Evolutionary conservation across 2,113 vertebrate genomes (phyloP).

Genomic region (Tinamus guttatus): DNA sequence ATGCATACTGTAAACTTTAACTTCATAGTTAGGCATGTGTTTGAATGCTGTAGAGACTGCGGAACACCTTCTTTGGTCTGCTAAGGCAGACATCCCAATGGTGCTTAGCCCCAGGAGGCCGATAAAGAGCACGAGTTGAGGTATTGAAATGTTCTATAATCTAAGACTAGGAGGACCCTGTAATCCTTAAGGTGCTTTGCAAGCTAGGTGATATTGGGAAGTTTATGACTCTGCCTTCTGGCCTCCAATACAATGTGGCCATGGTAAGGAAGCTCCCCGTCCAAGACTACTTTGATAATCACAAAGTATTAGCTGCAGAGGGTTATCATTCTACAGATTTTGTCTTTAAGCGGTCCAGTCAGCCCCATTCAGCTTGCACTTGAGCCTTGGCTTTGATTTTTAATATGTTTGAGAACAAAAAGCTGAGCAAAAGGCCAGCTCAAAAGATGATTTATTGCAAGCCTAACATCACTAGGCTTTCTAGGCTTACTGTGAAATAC

Average conservation of each 20-base stretch:
- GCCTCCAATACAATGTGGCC: fast-evolving
- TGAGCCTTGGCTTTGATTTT: not conserved
- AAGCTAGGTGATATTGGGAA: not conserved
- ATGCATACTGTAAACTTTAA: not conserved
- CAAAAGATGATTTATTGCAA: not conserved
- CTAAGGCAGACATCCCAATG: not conserved
- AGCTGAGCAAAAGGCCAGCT: not conserved
- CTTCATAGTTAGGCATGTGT: fast-evolving
- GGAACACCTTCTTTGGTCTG: not conserved
- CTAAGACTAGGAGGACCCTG: not conserved
- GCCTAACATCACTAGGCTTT: not conserved
- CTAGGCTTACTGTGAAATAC: not conserved
- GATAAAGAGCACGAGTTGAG: not conserved
- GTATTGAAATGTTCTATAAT: not conserved
- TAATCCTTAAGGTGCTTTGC: not conserved
- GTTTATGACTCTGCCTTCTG: not conserved
- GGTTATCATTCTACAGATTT: not conserved
- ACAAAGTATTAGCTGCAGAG: not conserved
- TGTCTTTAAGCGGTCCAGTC: not conserved
- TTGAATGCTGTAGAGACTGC: not conserved
- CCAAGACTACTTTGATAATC: fast-evolving
- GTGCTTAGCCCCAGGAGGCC: not conserved
- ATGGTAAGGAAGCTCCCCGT: fast-evolving
- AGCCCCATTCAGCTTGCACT: not conserved
- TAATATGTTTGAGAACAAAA: not conserved